A percentile compares a stretch with the other conserved stretches of the same genome.
phyloP scores from a whole-genome alignment of 2,113 vertebrate species.

The Tupaia tana region DNA sequence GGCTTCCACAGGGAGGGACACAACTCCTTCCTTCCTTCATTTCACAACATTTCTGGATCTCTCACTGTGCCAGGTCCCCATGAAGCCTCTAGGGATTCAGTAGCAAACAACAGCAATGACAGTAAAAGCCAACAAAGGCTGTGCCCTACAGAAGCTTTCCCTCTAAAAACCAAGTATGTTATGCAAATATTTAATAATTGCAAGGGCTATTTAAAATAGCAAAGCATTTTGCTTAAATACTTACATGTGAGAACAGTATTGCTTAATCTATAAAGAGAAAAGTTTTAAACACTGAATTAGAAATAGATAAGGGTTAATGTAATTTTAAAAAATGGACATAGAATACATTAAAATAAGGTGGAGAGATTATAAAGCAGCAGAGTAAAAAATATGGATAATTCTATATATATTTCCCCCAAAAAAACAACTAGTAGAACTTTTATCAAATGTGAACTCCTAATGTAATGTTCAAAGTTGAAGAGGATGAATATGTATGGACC shows the following conservation, averaged over 20 bases:
- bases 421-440: no score
- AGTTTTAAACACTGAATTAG: background rate
- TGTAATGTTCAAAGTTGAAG: no score
- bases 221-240: background rate
- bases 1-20: background rate
- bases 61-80: background rate
- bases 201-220: background rate
- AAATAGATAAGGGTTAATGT: background rate
- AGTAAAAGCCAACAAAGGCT: background rate
- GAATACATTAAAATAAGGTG: no score
- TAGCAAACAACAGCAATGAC: background rate
- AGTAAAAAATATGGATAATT: no score
- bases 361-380: no score
- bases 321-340: background rate
- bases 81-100: background rate
- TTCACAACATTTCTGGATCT: background rate
- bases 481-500: no score
- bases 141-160: background rate
- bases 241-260: background rate
- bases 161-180: background rate
- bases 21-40: background rate
- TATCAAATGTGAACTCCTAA: no score
- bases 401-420: no score
- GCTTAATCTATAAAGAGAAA: slow-evolving; percentile 1
- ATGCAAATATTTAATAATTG: background rate